Conservation (phyloP, 1,140 invertebrate genomes). For the Laupala kohalensis region DNA sequence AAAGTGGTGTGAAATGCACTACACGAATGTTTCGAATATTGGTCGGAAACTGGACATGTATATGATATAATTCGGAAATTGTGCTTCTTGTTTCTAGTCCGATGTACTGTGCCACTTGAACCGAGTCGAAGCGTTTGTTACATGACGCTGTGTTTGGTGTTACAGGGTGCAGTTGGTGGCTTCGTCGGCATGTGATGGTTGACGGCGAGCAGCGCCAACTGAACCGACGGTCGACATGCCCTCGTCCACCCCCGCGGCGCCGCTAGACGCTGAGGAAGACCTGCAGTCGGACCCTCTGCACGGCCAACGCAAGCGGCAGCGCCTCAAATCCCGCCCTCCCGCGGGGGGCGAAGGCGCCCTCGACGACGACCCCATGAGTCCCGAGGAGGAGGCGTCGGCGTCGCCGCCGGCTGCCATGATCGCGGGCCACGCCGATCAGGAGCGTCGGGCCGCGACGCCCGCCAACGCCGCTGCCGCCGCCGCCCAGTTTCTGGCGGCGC, state of each 20-base stretch:
- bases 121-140: not conserved
- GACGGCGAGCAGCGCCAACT: constrained; percentile 9
- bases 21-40: too few relatives aligned
- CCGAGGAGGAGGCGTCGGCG: constrained; percentile 44
- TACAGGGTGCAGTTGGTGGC: constrained; percentile 8
- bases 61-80: too few relatives aligned
- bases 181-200: constrained; percentile 13
- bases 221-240: constrained; percentile 14
- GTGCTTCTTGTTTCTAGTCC: too few relatives aligned
- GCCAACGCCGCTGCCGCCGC: constrained; percentile 34
- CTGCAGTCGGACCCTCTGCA: not conserved
- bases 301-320: not conserved
- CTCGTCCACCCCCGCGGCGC: constrained; percentile 6
- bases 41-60: too few relatives aligned
- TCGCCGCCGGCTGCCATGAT: constrained; percentile 35
- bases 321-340: not conserved
- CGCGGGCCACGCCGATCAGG: constrained; percentile 23
- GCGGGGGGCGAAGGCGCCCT: not conserved
- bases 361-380: constrained; percentile 36
- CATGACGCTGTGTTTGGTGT: not conserved
- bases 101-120: too few relatives aligned
- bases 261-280: constrained; percentile 10
- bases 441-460: constrained; percentile 40
- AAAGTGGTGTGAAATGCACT: too few relatives aligned
- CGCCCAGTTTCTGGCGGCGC: not conserved